These are phyloP conservation scores for Cheilosia vulpina DNA, from an alignment of 2,888 invertebrate species.

Conservation along the genomic window DNA sequence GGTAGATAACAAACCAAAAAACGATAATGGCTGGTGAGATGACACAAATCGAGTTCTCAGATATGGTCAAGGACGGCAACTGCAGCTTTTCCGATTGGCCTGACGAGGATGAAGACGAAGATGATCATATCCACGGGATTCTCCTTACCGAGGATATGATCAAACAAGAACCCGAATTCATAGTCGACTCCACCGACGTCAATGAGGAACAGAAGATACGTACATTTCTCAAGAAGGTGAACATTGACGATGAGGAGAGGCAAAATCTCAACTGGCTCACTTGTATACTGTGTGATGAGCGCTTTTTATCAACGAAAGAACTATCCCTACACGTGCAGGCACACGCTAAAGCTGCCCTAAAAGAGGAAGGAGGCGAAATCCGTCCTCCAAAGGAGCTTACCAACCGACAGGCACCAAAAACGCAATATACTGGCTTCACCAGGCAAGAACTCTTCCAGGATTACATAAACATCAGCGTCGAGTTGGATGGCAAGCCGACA, in stretches of 20 bases:
- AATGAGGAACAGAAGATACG: constrained; percentile 65
- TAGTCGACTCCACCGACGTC: constrained; percentile 34
- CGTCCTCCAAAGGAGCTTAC: constrained; percentile 37
- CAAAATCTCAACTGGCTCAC: constrained; percentile 59
- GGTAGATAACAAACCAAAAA: constrained; percentile 25
- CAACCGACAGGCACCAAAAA: constrained; percentile 68
- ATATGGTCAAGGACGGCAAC: constrained; percentile 71
- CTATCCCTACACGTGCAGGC: constrained; percentile 56
- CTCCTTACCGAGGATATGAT: constrained; percentile 68
- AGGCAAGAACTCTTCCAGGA: constrained; percentile 63
- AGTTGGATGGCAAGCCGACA: constrained; percentile 62
- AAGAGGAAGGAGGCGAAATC: constrained; percentile 13
- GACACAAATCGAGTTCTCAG: constrained; percentile 69
- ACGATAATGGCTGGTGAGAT: constrained; percentile 64
- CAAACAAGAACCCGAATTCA: constrained; percentile 67
- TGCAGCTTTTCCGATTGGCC: constrained; percentile 67
- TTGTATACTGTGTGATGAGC: constrained; percentile 64
- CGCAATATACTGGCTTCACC: constrained; percentile 60
- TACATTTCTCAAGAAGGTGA: constrained; percentile 46
- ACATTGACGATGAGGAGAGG: constrained; percentile 48
- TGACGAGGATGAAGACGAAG: constrained; percentile 48
- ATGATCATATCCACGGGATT: constrained; percentile 22
- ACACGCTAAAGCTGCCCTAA: constrained; percentile 43
- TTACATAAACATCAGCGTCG: constrained; percentile 62
- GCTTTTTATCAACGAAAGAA: constrained; percentile 66